Evolutionary conservation across 1,140 invertebrate genomes (phyloP), one percentile per base, ranked within the genome.

Genomic region (Oncopodura yosiiana): DNA sequence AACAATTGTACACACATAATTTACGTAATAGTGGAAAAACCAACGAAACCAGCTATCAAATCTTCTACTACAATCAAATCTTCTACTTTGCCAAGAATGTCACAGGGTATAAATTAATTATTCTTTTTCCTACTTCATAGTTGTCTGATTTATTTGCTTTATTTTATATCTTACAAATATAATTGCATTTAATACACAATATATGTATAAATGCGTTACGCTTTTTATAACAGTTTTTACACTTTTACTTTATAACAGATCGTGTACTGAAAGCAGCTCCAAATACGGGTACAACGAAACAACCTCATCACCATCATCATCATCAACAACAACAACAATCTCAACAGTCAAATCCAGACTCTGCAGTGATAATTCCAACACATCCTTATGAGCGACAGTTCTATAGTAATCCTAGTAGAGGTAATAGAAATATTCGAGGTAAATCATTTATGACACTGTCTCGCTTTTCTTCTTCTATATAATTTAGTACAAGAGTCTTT

Each of bases 41-140:
- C 88, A 69, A 81, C 87, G 68, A 92, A 91, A 80, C 87, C 88
- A 71, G 88, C 88, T 70, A 91, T 92, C 74, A 92, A 92, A 78
- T 89, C 87, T 68, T 90, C 87, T 64, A 91, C 87, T 66, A n/a
- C n/a, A n/a, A n/a, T n/a, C 74, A 92, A 92, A 78, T 89, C 87
- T 68, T 90, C 87, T 64, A 91, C 87, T 66, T 81, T 92, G 71
- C 87, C 87, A 66, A 79, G 87, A 77, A 89, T 84, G 70, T 89
- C 87, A 59, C 87, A 90, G 87, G 87, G 87, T 90, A 86, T 53
- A 66, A 36, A 34, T 42, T 3, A 56, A 11, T 12, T 19, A 9
- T 29, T n/a, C 39, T 43, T 21, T 49, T 37, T 38, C 44, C 21
- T 14, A 27, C n/a, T n/a, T n/a, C n/a, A n/a, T n/a, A n/a, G n/a